Conservation (phyloP, 2,888 invertebrate species). For the Drosophila neonasuta region DNA sequence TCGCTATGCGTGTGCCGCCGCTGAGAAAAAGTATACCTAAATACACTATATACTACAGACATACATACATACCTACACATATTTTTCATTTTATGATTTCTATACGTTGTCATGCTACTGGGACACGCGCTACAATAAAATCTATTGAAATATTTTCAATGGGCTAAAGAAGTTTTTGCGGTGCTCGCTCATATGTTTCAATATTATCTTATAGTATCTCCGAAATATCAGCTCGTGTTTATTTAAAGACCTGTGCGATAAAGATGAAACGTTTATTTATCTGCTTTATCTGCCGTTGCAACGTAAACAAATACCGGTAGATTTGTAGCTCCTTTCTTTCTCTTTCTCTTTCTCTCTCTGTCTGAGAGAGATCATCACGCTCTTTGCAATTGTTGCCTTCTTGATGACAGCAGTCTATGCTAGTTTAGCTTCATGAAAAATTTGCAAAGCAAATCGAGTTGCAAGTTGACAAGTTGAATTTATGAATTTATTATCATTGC, state of each 20-base stretch:
- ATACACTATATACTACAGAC: conserved; percentile 20
- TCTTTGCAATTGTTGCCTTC: neutral
- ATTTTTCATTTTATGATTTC: conserved; percentile 40
- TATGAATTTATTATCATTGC: conserved; percentile 33
- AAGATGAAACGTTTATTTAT: conserved; percentile 32
- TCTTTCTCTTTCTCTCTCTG: neutral
- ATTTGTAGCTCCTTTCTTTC: conserved; percentile 21
- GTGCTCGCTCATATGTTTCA: conserved; percentile 19
- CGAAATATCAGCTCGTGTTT: conserved; percentile 39
- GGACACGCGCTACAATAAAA: conserved; percentile 28
- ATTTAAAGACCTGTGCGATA: conserved; percentile 50
- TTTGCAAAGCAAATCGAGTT: neutral
- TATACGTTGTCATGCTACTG: conserved; percentile 34
- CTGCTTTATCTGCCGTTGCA: conserved; percentile 26
- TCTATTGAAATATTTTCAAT: conserved; percentile 24
- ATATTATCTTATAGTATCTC: conserved; percentile 16
- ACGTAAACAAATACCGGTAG: conserved; percentile 58
- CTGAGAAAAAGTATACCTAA: conserved; percentile 15
- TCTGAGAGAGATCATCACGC: conserved; percentile 1
- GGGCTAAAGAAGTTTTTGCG: conserved; percentile 16
- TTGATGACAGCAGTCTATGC: neutral
- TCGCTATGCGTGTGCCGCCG: conserved; percentile 72
- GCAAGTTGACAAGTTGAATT: conserved; percentile 22
- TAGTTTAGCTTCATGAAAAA: neutral
- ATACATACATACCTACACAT: conserved; percentile 12